A percentile compares a stretch with the other conserved stretches of the same genome.
Evolutionary conservation across 2,888 invertebrate species (phyloP).

Genomic region (Hyles lineata): DNA sequence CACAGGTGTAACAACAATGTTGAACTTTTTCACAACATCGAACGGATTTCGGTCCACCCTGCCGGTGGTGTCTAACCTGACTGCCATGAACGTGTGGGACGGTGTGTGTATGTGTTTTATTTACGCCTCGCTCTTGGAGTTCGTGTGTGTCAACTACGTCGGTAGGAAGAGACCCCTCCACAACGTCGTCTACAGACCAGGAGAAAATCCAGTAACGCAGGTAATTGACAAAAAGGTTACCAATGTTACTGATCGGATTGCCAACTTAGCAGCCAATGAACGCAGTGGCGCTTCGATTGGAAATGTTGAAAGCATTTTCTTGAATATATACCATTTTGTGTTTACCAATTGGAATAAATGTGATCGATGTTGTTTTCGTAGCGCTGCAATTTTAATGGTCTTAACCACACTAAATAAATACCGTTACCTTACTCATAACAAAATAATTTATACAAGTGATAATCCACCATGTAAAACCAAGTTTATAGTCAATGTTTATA

Average conservation of each 20-base stretch:
- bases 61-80: slow-evolving; percentile 96
- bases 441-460: background rate
- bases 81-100: slow-evolving; percentile 99
- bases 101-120: slow-evolving; percentile 99
- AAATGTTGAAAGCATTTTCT: background rate
- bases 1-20: slow-evolving; percentile 97
- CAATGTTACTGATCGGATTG: background rate
- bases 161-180: slow-evolving; percentile 95
- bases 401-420: slow-evolving; percentile 37
- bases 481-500: slow-evolving; percentile 9
- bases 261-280: background rate
- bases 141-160: slow-evolving; percentile 97
- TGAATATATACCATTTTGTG: background rate
- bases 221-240: slow-evolving; percentile 76
- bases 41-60: slow-evolving; percentile 96
- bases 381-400: slow-evolving; percentile 44
- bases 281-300: slow-evolving; percentile 4
- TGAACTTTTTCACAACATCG: slow-evolving; percentile 98
- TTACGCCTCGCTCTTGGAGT: slow-evolving; percentile 96
- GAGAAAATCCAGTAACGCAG: slow-evolving; percentile 96
- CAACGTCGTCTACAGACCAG: slow-evolving; percentile 95
- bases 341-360: slow-evolving; percentile 35
- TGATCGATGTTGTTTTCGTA: slow-evolving; percentile 55
- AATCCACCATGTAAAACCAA: slow-evolving; percentile 9
- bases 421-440: slow-evolving; percentile 20